Conservation (phyloP, 2,888 invertebrate species). For the Dicranocentrus wangi region DNA sequence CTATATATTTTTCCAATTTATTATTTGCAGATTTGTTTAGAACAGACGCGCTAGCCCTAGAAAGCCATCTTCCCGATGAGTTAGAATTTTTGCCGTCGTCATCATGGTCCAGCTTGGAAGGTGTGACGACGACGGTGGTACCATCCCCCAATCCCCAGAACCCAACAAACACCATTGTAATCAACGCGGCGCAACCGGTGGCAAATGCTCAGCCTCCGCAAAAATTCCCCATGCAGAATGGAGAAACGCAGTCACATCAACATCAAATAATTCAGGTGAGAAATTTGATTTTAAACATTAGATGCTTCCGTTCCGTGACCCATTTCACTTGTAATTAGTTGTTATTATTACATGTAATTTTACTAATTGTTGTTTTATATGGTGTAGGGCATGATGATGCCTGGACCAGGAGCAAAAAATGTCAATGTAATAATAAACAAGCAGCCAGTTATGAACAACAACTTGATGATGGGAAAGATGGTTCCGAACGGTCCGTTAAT, state of each 20-base stretch:
- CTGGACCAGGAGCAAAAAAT: constrained; percentile 64
- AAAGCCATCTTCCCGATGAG: constrained; percentile 94
- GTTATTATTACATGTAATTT: constrained; percentile 1
- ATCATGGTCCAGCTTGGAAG: constrained; percentile 81
- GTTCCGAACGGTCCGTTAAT: constrained; percentile 72
- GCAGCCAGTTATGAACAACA: constrained; percentile 72
- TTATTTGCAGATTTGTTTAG: constrained; percentile 82
- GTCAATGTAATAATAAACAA: constrained; percentile 67
- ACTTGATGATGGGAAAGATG: constrained; percentile 70
- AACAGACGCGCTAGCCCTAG: constrained; percentile 89
- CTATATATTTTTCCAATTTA: too few relatives aligned
- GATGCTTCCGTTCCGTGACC: too few relatives aligned
- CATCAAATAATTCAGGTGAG: constrained; percentile 77
- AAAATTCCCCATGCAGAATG: constrained; percentile 72
- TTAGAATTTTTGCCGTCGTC: constrained; percentile 81
- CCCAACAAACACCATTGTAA: constrained; percentile 45
- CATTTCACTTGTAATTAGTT: too few relatives aligned
- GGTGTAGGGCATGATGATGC: constrained; percentile 72
- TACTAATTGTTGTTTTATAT: constrained; percentile 35
- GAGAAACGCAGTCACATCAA: constrained; percentile 73
- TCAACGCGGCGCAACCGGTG: constrained; percentile 54
- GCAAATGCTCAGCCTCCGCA: constrained; percentile 72
- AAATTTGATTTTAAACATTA: neutral
- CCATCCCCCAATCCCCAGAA: constrained; percentile 78
- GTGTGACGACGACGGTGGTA: constrained; percentile 83